These are phyloP conservation scores for Pseudorasbora parva DNA, from an alignment of 2,113 vertebrate genomes.

Conservation along the genomic window DNA sequence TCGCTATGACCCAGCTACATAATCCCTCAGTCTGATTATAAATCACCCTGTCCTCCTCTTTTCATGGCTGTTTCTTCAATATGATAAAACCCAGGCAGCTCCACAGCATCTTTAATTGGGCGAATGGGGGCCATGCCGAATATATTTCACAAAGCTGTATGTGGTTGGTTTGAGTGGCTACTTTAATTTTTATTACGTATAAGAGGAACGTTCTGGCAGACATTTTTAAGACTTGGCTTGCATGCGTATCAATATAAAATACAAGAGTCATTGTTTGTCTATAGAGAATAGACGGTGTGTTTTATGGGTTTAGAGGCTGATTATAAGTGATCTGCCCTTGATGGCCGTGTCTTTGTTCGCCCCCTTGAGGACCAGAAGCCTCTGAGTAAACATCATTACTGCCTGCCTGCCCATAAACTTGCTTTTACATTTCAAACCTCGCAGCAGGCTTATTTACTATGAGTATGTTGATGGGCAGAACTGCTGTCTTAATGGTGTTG, in stretches of 20 bases:
- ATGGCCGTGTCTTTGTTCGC: conserved; percentile 22
- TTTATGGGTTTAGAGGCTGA: conserved; percentile 35
- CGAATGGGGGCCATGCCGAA: neutral
- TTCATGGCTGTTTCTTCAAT: neutral
- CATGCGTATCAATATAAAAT: neutral
- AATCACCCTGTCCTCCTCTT: conserved; percentile 6
- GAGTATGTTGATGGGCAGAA: conserved; percentile 36
- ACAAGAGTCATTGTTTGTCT: conserved; percentile 18
- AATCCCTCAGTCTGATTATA: conserved; percentile 8
- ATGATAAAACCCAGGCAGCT: conserved; percentile 1
- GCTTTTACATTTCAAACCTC: conserved; percentile 16
- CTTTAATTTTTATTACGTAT: conserved; percentile 23
- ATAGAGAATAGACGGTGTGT: neutral
- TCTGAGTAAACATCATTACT: conserved; percentile 53
- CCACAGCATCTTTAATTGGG: conserved; percentile 18
- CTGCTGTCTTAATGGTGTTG: conserved; percentile 25
- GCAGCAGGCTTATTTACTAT: conserved; percentile 45
- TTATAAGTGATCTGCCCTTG: conserved; percentile 33
- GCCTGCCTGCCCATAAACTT: conserved; percentile 26
- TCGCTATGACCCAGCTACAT: conserved; percentile 32
- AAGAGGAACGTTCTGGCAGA: conserved; percentile 9
- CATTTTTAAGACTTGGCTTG: conserved; percentile 32
- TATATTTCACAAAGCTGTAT: neutral
- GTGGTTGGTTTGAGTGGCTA: neutral
- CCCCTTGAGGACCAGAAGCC: conserved; percentile 30